These are phyloP conservation scores for Stictonetta naevosa DNA, from an alignment of 2,113 vertebrate genomes.

Conservation along the genomic window DNA sequence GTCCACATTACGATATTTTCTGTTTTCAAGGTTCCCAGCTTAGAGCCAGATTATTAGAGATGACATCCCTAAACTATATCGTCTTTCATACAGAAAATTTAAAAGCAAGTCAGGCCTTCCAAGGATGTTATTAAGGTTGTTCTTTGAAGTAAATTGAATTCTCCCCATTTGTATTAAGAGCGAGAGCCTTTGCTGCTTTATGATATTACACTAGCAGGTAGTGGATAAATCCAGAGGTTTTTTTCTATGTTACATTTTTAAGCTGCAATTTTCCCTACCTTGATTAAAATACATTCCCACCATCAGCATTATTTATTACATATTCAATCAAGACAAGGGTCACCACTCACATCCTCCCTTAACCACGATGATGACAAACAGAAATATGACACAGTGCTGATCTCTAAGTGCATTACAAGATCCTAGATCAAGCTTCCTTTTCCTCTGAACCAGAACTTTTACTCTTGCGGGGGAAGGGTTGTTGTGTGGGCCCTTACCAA, in stretches of 20 bases:
- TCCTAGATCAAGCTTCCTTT: constrained; percentile 26
- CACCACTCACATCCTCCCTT: constrained; percentile 25
- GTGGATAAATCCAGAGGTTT: background rate
- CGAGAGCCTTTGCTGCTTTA: background rate
- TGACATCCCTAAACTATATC: background rate
- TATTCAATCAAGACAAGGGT: background rate
- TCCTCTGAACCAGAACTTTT: constrained; percentile 1
- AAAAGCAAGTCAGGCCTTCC: constrained; percentile 33
- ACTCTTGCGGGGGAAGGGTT: background rate
- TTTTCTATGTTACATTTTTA: constrained; percentile 22
- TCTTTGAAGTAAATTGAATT: constrained; percentile 55
- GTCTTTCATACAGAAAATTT: constrained; percentile 42
- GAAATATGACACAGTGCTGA: background rate
- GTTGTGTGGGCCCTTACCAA: background rate
- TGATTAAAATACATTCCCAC: constrained; percentile 36
- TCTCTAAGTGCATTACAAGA: constrained; percentile 23
- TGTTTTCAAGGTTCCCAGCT: background rate
- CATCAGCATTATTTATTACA: constrained; percentile 44
- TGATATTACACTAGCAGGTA: background rate
- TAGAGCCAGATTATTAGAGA: background rate
- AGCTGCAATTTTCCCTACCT: constrained; percentile 16
- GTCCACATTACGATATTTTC: background rate
- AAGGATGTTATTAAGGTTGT: background rate
- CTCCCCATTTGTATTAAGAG: constrained; percentile 39
- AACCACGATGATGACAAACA: constrained; percentile 37